Evolutionary conservation across 2,888 invertebrate species (phyloP).

Genomic region (Busseola fusca): DNA sequence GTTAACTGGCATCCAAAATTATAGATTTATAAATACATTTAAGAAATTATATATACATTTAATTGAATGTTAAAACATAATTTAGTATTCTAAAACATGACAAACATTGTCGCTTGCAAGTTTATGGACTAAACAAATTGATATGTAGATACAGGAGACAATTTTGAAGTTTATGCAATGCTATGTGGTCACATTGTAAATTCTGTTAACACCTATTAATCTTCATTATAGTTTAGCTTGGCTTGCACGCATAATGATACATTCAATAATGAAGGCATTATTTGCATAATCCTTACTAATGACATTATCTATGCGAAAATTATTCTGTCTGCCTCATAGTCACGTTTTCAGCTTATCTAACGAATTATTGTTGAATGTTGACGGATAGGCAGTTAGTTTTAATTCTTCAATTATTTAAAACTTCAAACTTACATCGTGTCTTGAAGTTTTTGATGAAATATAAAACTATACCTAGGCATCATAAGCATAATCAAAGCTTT

Average conservation of each 20-base stretch:
- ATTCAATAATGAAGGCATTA: slow-evolving; percentile 22
- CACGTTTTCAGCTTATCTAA: slow-evolving; percentile 13
- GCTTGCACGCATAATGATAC: slow-evolving; percentile 12
- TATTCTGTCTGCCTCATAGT: not conserved
- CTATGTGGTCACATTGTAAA: not conserved
- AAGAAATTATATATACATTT: too few relatives aligned
- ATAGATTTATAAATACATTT: too few relatives aligned
- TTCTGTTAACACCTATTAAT: slow-evolving; percentile 10
- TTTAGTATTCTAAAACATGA: not conserved
- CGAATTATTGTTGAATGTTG: slow-evolving; percentile 4
- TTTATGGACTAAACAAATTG: not conserved
- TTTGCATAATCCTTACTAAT: slow-evolving; percentile 37
- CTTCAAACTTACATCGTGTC: not conserved
- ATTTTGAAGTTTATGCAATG: not conserved
- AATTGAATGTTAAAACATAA: too few relatives aligned
- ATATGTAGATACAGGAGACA: not conserved
- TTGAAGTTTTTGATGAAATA: not conserved
- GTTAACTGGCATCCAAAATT: too few relatives aligned
- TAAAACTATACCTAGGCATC: not conserved
- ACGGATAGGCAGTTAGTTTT: not conserved
- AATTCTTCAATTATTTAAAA: not conserved
- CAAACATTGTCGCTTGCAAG: not conserved
- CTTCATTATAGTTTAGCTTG: slow-evolving; percentile 4
- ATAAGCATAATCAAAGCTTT: slow-evolving; percentile 3
- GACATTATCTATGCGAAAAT: slow-evolving; percentile 5